These are phyloP conservation scores for Drosophila eohydei DNA, from an alignment of 2,888 invertebrate species.

Conservation along the genomic window DNA sequence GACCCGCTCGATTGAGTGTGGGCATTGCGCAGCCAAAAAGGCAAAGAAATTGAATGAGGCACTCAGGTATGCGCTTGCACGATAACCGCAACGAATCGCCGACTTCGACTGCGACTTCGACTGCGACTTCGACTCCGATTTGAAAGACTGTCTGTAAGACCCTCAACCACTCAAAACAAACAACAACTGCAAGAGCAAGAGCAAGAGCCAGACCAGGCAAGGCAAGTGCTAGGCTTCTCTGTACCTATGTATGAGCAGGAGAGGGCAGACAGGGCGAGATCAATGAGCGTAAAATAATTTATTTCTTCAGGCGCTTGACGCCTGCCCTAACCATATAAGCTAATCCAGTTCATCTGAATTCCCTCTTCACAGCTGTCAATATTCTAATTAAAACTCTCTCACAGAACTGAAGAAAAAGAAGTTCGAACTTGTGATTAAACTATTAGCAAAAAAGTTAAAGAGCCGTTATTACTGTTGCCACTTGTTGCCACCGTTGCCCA, in stretches of 20 bases:
- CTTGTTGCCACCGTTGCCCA: conserved; percentile 33
- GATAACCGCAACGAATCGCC: conserved; percentile 74
- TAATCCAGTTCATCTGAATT: conserved; percentile 42
- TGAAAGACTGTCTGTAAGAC: conserved; percentile 20
- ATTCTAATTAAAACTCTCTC: conserved; percentile 6
- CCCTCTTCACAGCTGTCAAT: neutral
- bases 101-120: conserved; percentile 34
- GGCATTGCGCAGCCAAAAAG: conserved; percentile 42
- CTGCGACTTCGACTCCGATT: conserved; percentile 24
- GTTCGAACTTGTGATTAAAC: conserved; percentile 1
- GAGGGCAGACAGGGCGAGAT: conserved; percentile 14
- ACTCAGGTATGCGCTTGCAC: conserved; percentile 74
- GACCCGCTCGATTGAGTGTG: conserved; percentile 53
- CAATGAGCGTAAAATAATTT: conserved; percentile 29
- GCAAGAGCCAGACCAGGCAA: neutral
- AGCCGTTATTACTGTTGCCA: conserved; percentile 21
- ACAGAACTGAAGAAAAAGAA: neutral
- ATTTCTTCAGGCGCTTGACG: conserved; percentile 13
- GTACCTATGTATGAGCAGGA: neutral
- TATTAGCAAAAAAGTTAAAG: conserved; percentile 11
- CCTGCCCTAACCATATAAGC: conserved; percentile 2
- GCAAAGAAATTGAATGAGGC: conserved; percentile 58
- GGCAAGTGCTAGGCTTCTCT: conserved; percentile 33
- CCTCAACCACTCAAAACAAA: conserved; percentile 16
- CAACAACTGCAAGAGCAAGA: neutral